These are phyloP conservation scores for Rhinogobio ventralis DNA, from an alignment of 2,797 vertebrate genomes.

Conservation along the genomic window DNA sequence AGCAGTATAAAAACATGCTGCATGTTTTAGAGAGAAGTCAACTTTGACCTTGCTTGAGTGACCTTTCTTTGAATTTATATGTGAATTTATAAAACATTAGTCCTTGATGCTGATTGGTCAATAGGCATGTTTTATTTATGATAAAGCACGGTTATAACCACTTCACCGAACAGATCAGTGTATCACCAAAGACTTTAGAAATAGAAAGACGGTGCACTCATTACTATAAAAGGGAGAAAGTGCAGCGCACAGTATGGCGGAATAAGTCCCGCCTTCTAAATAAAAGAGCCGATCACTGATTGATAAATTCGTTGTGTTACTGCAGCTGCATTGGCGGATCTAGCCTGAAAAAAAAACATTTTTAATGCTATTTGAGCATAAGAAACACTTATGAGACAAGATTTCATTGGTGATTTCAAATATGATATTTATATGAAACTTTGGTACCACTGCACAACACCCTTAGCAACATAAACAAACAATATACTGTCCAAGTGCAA, in stretches of 20 bases:
- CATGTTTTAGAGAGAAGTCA: no score
- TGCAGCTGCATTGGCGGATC: not conserved
- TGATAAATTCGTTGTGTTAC: not conserved
- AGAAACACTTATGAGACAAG: not conserved
- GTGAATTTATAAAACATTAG: not conserved
- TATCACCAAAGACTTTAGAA: not conserved
- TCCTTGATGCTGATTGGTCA: not conserved
- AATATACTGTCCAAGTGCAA: no score
- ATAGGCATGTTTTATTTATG: no score
- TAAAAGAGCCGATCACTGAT: not conserved
- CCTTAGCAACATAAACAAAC: no score
- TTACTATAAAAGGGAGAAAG: not conserved
- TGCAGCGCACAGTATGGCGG: not conserved
- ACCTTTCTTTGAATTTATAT: not conserved
- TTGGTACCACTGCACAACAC: no score
- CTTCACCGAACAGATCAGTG: not conserved
- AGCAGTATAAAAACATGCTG: not conserved
- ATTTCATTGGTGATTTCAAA: not conserved
- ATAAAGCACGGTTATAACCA: not conserved
- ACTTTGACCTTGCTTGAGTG: slow-evolving; percentile 2
- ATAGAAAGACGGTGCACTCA: not conserved
- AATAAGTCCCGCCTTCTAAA: not conserved
- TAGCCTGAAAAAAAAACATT: not conserved
- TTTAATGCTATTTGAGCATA: not conserved
- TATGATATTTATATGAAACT: not conserved